Percentiles rank a stretch among this genome's conserved stretches.
These are phyloP conservation scores for Lagenorhynchus albirostris DNA, from an alignment of 2,113 vertebrate genomes.

Conservation along the genomic window DNA sequence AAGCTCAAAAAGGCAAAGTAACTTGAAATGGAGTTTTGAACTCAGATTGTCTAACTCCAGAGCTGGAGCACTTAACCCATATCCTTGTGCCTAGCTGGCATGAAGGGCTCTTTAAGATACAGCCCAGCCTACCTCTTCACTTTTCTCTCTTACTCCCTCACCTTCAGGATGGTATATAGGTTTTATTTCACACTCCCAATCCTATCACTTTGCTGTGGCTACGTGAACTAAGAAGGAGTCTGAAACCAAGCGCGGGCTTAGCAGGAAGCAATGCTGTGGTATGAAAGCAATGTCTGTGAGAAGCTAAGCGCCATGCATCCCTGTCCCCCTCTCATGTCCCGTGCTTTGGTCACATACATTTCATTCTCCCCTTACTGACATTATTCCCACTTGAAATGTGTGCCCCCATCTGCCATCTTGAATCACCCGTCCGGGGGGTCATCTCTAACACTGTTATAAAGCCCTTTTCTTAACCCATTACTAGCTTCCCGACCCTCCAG, in stretches of 20 bases:
- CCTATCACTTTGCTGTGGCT: background rate
- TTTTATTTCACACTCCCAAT: background rate
- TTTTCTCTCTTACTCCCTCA: background rate
- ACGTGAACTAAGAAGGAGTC: background rate
- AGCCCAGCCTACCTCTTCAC: background rate
- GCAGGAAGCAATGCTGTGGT: background rate
- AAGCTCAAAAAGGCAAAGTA: background rate
- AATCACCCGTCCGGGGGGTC: background rate
- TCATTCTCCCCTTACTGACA: background rate
- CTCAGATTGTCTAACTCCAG: background rate
- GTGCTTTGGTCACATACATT: background rate
- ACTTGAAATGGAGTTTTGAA: background rate
- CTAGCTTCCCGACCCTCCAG: background rate
- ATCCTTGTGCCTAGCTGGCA: background rate
- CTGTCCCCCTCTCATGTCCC: background rate
- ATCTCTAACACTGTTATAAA: background rate
- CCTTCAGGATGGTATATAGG: background rate
- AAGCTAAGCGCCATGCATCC: background rate
- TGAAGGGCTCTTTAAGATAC: background rate
- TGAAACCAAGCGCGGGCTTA: background rate
- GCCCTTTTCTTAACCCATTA: background rate
- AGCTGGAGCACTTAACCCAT: background rate
- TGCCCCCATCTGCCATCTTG: background rate
- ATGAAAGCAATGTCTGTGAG: fast-evolving
- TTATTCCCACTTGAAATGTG: background rate